Evolutionary conservation across 1,140 invertebrate species (phyloP), one percentile per base, ranked within the genome.

Genomic region (Sitophilus oryzae): DNA sequence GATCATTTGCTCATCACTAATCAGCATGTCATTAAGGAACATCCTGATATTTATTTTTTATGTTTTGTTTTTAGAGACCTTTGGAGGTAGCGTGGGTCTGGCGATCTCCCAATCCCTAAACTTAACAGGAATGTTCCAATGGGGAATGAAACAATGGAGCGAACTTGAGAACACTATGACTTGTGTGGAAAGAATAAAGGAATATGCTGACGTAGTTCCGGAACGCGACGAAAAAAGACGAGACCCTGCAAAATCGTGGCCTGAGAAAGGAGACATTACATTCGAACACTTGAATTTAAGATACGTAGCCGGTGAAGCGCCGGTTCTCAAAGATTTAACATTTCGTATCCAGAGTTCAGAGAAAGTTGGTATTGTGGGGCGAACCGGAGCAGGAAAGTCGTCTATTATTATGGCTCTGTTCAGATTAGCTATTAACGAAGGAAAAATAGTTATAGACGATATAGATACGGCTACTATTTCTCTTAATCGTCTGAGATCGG

Each of bases 381-480:
- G 66, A 37, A 69, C 67, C 10, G 83, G 83, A 5, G 83, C 84
- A 52, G 44, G 78, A 76, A 91, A 91, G 66, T 84, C 86, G 0
- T 89, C 88, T 0, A 69, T 91, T 5, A 85, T 89, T 37, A 74
- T 81, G 3, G 80, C 83, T 3, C 73, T 91, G 2, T 89, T 90
- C 62, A 74, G 86, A n/a, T 63, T 91, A 34, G 78, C 79, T 19
- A 77, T 82, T 23, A 77, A 85, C 8, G 79, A 82, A 38, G 88
- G 86, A 0, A 69, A 79, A n/a, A 85, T 93, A 23, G 69, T 75
- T 30, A 85, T 93, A 40, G 91, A 93, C 67, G 79, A 71, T 6
- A 69, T 83, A 0, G 78, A 89, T 52, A 84, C 81, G 0, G 73
- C 73, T 8, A 69, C 64, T 1, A 71, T 93, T 23, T 77, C 81